A percentile compares a stretch with the other conserved stretches of the same genome.
These are phyloP conservation scores for Dasyornis broadbenti DNA, from an alignment of 2,113 vertebrate species.

Conservation along the genomic window DNA sequence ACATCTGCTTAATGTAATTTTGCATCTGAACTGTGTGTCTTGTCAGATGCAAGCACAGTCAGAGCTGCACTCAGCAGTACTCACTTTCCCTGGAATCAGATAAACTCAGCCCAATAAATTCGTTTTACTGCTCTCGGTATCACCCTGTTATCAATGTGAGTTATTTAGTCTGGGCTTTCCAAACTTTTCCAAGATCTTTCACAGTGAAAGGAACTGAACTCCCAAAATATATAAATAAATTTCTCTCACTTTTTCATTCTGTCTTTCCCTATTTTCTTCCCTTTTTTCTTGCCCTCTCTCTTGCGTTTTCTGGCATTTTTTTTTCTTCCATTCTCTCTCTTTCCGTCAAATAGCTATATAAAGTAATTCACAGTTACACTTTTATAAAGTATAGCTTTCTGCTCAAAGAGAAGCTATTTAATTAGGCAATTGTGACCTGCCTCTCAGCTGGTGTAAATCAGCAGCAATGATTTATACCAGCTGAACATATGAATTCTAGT, in stretches of 20 bases:
- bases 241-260: background rate
- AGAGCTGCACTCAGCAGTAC: constrained; percentile 6
- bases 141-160: constrained; percentile 2
- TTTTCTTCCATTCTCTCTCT: background rate
- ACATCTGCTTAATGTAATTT: constrained; percentile 64
- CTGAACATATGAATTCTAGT: background rate
- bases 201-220: background rate
- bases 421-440: background rate
- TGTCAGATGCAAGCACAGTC: background rate
- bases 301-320: background rate
- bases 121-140: background rate
- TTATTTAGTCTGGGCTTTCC: constrained; percentile 39
- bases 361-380: background rate
- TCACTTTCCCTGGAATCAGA: constrained; percentile 51
- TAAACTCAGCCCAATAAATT: constrained; percentile 52
- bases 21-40: constrained; percentile 6
- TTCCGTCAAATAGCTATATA: background rate
- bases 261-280: background rate
- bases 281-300: background rate
- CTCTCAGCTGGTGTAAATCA: constrained; percentile 44
- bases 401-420: background rate
- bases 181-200: background rate
- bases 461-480: constrained; percentile 25
- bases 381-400: background rate
- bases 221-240: background rate